A percentile compares a stretch with the other conserved stretches of the same genome.
These are phyloP conservation scores for Fissipunctia ypsillon DNA, from an alignment of 2,888 invertebrate genomes.

Conservation along the genomic window DNA sequence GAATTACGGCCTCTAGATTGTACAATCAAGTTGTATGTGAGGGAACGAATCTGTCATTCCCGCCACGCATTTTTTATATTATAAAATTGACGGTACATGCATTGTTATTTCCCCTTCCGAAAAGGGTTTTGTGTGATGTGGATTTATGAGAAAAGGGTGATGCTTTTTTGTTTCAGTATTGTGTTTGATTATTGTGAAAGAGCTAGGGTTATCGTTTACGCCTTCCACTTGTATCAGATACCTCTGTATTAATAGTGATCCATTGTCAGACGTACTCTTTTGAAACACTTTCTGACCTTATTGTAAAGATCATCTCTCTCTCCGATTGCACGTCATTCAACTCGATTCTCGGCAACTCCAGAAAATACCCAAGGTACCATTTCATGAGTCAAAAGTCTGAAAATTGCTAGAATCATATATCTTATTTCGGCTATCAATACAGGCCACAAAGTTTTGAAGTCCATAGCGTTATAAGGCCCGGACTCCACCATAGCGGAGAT, in stretches of 20 bases:
- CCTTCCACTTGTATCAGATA: not conserved
- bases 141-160: not conserved
- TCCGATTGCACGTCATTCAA: no score
- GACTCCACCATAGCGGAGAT: no score
- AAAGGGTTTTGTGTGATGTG: not conserved
- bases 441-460: not conserved
- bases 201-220: not conserved
- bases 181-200: no score
- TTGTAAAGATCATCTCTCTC: no score
- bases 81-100: constrained; percentile 48
- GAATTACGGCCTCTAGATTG: constrained; percentile 37
- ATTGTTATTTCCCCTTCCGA: constrained; percentile 22
- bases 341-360: no score
- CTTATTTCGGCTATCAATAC: not conserved
- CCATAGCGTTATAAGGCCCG: no score
- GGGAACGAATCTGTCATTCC: constrained; percentile 56
- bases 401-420: not conserved
- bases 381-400: not conserved
- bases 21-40: constrained; percentile 58
- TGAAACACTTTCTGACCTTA: not conserved
- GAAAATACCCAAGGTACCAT: not conserved
- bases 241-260: no score
- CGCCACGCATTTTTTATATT: constrained; percentile 44
- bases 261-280: not conserved
- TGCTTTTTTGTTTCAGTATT: not conserved